These are phyloP conservation scores for Dreissena rostriformis DNA, from an alignment of 1,140 invertebrate species.

Conservation along the genomic window DNA sequence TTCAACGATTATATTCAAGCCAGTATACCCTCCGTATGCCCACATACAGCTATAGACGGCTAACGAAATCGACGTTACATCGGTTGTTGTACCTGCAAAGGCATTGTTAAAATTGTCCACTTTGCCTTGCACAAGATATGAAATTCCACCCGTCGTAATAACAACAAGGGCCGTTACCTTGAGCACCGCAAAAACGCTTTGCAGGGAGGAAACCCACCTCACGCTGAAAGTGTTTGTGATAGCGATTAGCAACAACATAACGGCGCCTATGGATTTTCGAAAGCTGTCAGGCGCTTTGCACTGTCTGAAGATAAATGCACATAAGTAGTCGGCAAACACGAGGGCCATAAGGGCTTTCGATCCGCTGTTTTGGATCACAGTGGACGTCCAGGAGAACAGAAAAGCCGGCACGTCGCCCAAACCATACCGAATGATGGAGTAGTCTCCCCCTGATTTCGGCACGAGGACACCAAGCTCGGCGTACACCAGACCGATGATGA, in stretches of 20 bases:
- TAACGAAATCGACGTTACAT: background rate
- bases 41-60: slow-evolving; percentile 23
- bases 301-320: background rate
- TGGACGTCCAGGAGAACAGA: too few relatives aligned
- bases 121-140: background rate
- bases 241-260: background rate
- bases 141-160: too few relatives aligned
- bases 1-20: background rate
- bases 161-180: background rate
- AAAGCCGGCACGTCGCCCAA: too few relatives aligned
- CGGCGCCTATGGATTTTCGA: slow-evolving; percentile 17
- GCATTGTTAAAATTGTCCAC: background rate
- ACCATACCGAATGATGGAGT: too few relatives aligned
- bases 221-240: too few relatives aligned
- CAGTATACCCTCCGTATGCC: background rate
- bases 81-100: background rate
- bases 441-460: too few relatives aligned
- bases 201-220: background rate
- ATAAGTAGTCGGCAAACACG: too few relatives aligned
- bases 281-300: slow-evolving; percentile 20
- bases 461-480: too few relatives aligned
- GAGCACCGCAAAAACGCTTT: background rate
- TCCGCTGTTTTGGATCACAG: too few relatives aligned
- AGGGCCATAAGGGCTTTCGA: too few relatives aligned
- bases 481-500: too few relatives aligned